Evolutionary conservation across 2,113 vertebrate species (phyloP), one percentile per base, ranked within the genome.

Genomic region (Rhagologus leucostigma): DNA sequence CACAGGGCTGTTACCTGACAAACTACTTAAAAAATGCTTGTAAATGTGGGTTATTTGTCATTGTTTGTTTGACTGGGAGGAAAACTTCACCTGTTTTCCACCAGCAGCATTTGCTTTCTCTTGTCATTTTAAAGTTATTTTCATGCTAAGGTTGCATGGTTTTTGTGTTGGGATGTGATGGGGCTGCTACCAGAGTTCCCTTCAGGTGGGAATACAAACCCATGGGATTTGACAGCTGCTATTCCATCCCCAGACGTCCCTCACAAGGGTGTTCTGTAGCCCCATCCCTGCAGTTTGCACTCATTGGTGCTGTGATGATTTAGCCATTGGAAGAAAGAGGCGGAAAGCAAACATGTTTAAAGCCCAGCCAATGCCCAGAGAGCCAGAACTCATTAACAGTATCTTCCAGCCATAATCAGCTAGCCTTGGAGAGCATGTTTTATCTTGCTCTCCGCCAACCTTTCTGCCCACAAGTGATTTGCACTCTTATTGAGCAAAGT

Each of bases 371-470:
- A 5, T 52, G 90, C 85, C 69, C 83, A 77, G 44, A 33, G 81
- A 86, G 88, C 70, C 79, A 86, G 85, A 70, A 65, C 85, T 95
- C 91, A 77, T 92, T 94, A 94, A 59, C 85, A 90, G 11, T 39
- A 77, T 78, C 95, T 95, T 70, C 95, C 87, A 88, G 84, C 76
- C 52, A 56, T 56, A 64, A 90, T 94, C 90, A 86, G 55, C 27
- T 47, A 69, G 56, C 85, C 90, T 93, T 12, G 17, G 92, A 96
- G 95, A 94, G 84, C 87, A 71, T 70, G 85, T 80, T 92, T 91
- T 86, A 81, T 93, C 92, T 95, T 94, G 90, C 83, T 96, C 56
- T 77, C n/a, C 8, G 49, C 44, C 88, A 94, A 64, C 95, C 90
- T 88, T 63, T 83, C 56, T 95, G 71, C 83, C 68, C 11, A 16